phyloP scores from a whole-genome alignment of 2,797 vertebrate genomes.

The Diglossa cyanea region DNA sequence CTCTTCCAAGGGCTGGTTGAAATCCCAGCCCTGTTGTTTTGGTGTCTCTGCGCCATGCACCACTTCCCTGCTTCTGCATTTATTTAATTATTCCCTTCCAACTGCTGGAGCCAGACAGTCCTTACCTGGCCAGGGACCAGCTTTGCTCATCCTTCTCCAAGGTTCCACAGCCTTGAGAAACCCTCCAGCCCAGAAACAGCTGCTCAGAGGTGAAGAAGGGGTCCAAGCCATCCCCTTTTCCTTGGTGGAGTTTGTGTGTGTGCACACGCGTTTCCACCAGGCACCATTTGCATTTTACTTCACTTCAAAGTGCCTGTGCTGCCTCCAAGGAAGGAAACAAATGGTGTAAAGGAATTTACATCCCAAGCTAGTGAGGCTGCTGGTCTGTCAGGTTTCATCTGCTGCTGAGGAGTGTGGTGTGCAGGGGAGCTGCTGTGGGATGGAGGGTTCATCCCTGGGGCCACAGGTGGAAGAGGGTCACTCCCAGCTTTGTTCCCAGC shows the following conservation, averaged over 20 bases:
- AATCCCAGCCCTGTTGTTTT: neutral
- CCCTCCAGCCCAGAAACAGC: fast-evolving
- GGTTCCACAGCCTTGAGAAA: neutral
- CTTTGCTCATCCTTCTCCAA: neutral
- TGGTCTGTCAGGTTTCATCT: neutral
- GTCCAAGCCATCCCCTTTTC: neutral
- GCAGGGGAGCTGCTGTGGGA: neutral
- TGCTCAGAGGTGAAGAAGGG: neutral
- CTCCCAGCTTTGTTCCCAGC: neutral
- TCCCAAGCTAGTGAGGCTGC: neutral
- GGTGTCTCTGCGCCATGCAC: neutral
- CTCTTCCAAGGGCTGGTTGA: neutral
- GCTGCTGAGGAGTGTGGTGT: neutral
- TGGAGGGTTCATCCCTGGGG: neutral
- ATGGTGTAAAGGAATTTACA: constrained; percentile 12
- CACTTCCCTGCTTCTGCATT: neutral
- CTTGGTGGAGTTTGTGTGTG: fast-evolving
- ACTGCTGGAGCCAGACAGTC: fast-evolving
- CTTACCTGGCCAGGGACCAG: neutral
- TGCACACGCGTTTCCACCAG: fast-evolving
- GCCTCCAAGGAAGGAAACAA: neutral
- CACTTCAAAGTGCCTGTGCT: neutral
- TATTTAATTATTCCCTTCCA: neutral
- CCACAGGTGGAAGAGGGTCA: fast-evolving
- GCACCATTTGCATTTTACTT: neutral